Evolutionary conservation across 2,888 invertebrate genomes (phyloP).

Genomic region (Germaria angustata): DNA sequence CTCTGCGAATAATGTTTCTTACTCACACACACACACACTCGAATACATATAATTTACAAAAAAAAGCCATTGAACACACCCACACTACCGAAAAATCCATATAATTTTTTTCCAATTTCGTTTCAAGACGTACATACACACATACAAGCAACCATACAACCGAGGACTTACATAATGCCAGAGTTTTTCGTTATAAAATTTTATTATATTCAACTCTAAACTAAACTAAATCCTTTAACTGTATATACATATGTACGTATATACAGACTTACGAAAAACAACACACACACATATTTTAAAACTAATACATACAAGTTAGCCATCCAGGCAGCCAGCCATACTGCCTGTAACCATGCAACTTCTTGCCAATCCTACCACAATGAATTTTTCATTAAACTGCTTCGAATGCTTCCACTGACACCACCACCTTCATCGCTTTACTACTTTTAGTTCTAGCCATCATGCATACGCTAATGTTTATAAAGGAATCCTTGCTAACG

Average conservation of each 20-base stretch:
- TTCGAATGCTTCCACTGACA: constrained; percentile 12
- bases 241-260: too few relatives aligned
- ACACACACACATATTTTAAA: constrained; percentile 3
- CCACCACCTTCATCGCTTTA: neutral
- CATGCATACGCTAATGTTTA: constrained; percentile 16
- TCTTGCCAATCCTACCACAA: constrained; percentile 37
- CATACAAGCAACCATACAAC: constrained; percentile 30
- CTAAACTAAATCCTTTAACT: constrained; percentile 59
- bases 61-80: constrained; percentile 63
- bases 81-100: constrained; percentile 63
- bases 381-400: constrained; percentile 50
- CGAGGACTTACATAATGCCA: constrained; percentile 32
- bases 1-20: constrained; percentile 47
- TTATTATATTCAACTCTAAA: constrained; percentile 57
- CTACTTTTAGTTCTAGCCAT: neutral
- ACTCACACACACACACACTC: constrained; percentile 59
- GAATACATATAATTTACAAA: constrained; percentile 52
- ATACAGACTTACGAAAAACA: constrained; percentile 9
- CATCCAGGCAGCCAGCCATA: constrained; percentile 4
- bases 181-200: constrained; percentile 40
- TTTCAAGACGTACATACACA: constrained; percentile 33
- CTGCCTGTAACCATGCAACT: constrained; percentile 13
- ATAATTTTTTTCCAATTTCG: constrained; percentile 57
- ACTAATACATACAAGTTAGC: neutral
- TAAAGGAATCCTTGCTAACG: constrained; percentile 49